Evolutionary conservation across 2,113 vertebrate genomes (phyloP).

Genomic region (Xyrauchen texanus): DNA sequence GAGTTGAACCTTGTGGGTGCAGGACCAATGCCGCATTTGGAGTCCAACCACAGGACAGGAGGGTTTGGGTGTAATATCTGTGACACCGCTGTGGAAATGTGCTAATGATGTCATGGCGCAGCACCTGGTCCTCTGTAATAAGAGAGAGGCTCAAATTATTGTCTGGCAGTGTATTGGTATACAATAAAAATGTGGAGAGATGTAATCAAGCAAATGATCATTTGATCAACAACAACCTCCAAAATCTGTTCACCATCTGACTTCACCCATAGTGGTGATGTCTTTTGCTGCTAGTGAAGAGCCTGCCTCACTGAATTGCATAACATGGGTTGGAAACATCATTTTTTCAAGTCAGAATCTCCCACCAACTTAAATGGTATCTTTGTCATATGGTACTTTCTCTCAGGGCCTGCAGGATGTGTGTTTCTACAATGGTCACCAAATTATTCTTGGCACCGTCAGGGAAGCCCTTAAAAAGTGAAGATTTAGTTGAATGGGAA

Average conservation of each 20-base stretch:
- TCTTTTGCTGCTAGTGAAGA: not conserved
- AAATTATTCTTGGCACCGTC: slow-evolving; percentile 53
- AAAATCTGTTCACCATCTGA: slow-evolving; percentile 80
- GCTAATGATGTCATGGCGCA: slow-evolving; percentile 82
- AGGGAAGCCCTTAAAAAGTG: slow-evolving; percentile 70
- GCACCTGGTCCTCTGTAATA: slow-evolving; percentile 67
- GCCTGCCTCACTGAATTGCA: slow-evolving; percentile 17
- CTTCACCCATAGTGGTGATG: slow-evolving; percentile 79
- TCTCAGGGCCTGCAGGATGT: slow-evolving; percentile 61
- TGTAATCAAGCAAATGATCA: too few relatives aligned
- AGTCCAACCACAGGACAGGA: slow-evolving; percentile 78
- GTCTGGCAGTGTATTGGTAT: too few relatives aligned
- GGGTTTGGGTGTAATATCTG: slow-evolving; percentile 69
- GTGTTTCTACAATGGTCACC: slow-evolving; percentile 73
- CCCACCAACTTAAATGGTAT: too few relatives aligned
- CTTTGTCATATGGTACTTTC: slow-evolving; percentile 59
- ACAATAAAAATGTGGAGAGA: too few relatives aligned
- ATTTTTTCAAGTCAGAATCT: not conserved
- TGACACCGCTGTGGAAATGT: slow-evolving; percentile 77
- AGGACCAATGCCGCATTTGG: slow-evolving; percentile 78
- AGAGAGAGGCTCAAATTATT: too few relatives aligned
- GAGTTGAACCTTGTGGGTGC: slow-evolving; percentile 8
- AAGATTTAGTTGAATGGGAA: not conserved
- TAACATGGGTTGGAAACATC: not conserved
- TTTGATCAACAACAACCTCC: too few relatives aligned